phyloP scores from a whole-genome alignment of 2,113 vertebrate genomes.

The Ictidomys tridecemlineatus region DNA sequence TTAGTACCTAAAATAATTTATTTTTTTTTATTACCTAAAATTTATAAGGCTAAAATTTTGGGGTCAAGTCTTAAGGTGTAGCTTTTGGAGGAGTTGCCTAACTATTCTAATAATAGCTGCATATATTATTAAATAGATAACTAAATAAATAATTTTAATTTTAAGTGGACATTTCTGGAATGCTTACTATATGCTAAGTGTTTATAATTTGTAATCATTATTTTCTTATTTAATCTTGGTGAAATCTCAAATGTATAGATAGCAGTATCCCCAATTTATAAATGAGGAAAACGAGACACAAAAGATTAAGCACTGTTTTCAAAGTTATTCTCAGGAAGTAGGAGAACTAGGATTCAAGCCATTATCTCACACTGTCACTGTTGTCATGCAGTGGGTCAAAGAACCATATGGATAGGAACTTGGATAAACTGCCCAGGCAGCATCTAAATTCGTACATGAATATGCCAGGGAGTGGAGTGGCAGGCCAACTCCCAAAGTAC shows the following conservation, averaged over 20 bases:
- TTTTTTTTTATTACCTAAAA: slow-evolving; percentile 7
- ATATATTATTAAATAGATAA: not conserved
- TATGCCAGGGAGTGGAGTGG: not conserved
- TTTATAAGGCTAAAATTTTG: slow-evolving; percentile 20
- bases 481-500: not conserved
- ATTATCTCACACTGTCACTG: not conserved
- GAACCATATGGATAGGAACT: not conserved
- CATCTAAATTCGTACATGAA: not conserved
- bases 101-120: slow-evolving; percentile 19
- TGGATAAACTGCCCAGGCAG: not conserved
- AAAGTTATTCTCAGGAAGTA: not conserved
- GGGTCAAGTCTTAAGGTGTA: not conserved
- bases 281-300: not conserved
- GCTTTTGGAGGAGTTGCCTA: slow-evolving; percentile 24
- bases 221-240: slow-evolving; percentile 38
- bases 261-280: slow-evolving; percentile 6
- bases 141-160: slow-evolving; percentile 36
- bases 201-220: slow-evolving; percentile 26
- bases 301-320: not conserved
- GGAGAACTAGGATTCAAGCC: not conserved
- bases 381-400: not conserved
- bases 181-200: not conserved
- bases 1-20: slow-evolving; percentile 6
- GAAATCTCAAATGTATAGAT: not conserved
- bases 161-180: slow-evolving; percentile 46